These are phyloP conservation scores for Stenopsyche tienmushanensis DNA, from an alignment of 1,140 invertebrate species.

Conservation along the genomic window DNA sequence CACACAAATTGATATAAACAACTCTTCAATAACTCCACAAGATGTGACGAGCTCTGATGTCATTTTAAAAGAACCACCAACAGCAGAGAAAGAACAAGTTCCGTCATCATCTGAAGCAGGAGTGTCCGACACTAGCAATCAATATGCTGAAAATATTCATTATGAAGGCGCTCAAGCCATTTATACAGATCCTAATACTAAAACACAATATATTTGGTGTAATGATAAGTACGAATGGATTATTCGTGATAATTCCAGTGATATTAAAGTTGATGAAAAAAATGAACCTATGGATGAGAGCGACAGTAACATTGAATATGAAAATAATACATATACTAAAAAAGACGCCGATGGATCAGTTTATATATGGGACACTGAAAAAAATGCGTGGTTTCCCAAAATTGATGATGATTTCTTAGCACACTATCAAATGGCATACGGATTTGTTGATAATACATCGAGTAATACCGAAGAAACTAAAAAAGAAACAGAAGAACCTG, in stretches of 20 bases:
- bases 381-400: constrained; percentile 95
- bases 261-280: constrained; percentile 47
- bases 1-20: too few species aligned
- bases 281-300: constrained; percentile 44
- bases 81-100: not conserved
- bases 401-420: constrained; percentile 97
- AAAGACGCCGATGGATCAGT: constrained; percentile 86
- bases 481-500: constrained; percentile 41
- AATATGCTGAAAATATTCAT: constrained; percentile 52
- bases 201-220: constrained; percentile 69
- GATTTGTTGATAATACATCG: constrained; percentile 68
- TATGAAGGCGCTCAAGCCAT: constrained; percentile 69
- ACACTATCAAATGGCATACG: constrained; percentile 94
- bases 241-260: constrained; percentile 46
- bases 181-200: constrained; percentile 70
- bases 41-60: not conserved
- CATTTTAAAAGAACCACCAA: not conserved
- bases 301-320: constrained; percentile 64
- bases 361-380: constrained; percentile 88
- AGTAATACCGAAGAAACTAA: constrained; percentile 43
- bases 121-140: not conserved
- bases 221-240: constrained; percentile 65
- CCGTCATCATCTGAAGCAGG: not conserved
- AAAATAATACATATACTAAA: constrained; percentile 77
- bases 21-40: too few species aligned